Conservation (phyloP, 2,797 vertebrate genomes). For the Streptopelia turtur region DNA sequence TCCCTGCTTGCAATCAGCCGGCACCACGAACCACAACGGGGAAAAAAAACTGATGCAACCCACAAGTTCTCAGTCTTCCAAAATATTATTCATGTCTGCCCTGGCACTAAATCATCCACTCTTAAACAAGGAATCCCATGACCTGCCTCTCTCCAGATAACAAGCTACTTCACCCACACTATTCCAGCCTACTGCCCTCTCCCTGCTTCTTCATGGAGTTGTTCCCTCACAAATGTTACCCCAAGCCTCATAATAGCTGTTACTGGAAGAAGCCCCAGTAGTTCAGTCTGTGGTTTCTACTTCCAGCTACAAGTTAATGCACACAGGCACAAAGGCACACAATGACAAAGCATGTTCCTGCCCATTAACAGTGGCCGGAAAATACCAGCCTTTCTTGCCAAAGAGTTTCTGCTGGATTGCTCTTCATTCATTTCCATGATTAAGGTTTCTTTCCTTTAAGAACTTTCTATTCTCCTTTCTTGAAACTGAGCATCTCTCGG, state of each 20-base stretch:
- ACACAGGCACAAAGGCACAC: constrained; percentile 22
- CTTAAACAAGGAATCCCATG: neutral
- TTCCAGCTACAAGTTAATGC: constrained; percentile 45
- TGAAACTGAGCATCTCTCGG: neutral
- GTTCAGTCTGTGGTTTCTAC: constrained; percentile 40
- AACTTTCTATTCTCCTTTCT: neutral
- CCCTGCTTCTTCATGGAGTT: neutral
- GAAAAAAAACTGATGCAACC: neutral
- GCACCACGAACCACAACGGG: neutral
- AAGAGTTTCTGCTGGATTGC: neutral
- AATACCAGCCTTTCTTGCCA: constrained; percentile 35
- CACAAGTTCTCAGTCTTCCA: neutral
- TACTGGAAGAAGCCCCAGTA: constrained; percentile 32
- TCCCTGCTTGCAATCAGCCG: neutral
- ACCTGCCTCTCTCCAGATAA: neutral
- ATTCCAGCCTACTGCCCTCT: neutral
- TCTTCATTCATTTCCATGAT: constrained; percentile 34
- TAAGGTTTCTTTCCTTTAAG: constrained; percentile 20
- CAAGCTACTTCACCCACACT: neutral
- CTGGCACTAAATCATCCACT: neutral
- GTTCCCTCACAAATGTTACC: neutral
- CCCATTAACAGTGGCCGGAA: constrained; percentile 26
- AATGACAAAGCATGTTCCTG: constrained; percentile 33
- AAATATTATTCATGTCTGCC: constrained; percentile 46
- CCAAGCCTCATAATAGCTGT: neutral